Base-by-base conservation (phyloP, 1,140 invertebrate genomes). In the Drosophila ogumai region DNA sequence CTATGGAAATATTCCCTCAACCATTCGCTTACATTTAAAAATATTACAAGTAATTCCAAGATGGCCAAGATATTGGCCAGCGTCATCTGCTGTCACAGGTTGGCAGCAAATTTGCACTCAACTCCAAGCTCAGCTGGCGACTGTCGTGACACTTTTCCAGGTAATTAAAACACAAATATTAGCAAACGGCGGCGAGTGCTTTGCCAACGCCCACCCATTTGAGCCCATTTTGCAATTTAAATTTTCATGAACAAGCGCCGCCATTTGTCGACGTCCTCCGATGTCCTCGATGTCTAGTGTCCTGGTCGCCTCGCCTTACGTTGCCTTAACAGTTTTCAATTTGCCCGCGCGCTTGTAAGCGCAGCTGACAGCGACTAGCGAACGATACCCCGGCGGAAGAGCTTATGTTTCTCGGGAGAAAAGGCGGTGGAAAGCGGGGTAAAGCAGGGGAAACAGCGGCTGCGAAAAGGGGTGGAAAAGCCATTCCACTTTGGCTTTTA, bases 121-220 rank as follows among this genome's bases (percentile, higher is more conserved):
- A 43, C 61, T 64, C 61, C 52, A 61, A 73, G 65, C 66, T 59
- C 68, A 67, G 74, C 47, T 69, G 56, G 4, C 17, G 55, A 60
- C 31, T 19, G 55, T 64, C 56, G 74, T 71, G 75, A 81, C 82
- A 86, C 82, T 63, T 86, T 82, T 81, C 63, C 82, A 86, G 82
- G 82, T 86, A 86, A 86, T 86, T 86, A 86, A 86, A 86, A 86
- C 82, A 71, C 82, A 86, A 86, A 86, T 86, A 86, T 86, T 86
- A 72, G 82, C 61, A 36, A 81, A 81, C 55, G 74, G 40, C 8
- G 19, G 38, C 38, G 28, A 32, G 41, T 31, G 38, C 36, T 36
- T n/a, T 22, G 60, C 17, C 3, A 6, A 61, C 75, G 47, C 75
- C 84, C 79, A 74, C 73, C 46, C 40, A 67, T 50, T 80, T 28